A percentile compares a stretch with the other conserved stretches of the same genome.
These are phyloP conservation scores for Microctenopoma lineatum DNA, from an alignment of 2,797 vertebrate species.

Conservation along the genomic window DNA sequence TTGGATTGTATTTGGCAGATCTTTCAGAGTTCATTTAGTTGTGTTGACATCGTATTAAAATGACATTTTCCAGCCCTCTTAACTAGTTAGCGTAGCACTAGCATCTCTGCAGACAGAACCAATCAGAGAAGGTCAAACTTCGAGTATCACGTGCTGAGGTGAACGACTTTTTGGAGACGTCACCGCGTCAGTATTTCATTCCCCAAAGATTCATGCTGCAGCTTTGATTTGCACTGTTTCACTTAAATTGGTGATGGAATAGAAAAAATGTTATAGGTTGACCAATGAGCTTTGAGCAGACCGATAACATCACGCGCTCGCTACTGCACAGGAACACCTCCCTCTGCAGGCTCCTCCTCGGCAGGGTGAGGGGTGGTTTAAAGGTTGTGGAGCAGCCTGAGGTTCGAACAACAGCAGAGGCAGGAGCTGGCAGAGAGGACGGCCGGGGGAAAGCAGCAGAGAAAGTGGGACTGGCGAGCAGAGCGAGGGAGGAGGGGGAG, in stretches of 20 bases:
- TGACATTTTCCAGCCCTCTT: no score
- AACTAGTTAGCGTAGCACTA: no score
- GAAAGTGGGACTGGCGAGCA: conserved; percentile 18
- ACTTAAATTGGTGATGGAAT: neutral
- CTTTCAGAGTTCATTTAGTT: neutral
- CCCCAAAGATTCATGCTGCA: no score
- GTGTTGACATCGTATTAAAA: neutral
- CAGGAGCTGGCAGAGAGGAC: conserved; percentile 7
- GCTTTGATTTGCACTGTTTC: no score
- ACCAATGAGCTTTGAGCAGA: no score
- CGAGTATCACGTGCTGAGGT: no score
- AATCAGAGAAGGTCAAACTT: no score
- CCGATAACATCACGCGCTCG: neutral
- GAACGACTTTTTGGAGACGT: no score
- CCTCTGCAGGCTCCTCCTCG: conserved; percentile 5
- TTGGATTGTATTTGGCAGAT: neutral
- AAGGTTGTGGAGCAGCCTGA: conserved; percentile 39
- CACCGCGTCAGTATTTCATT: no score
- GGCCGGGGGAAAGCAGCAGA: conserved; percentile 5
- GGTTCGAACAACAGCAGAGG: conserved; percentile 34
- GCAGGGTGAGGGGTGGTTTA: conserved; percentile 36
- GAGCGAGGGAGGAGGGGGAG: conserved; percentile 14
- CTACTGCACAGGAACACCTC: conserved; percentile 3
- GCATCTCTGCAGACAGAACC: no score
- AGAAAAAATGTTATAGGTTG: neutral